These are phyloP conservation scores for Leucoma salicis DNA, from an alignment of 2,888 invertebrate genomes.

Conservation along the genomic window DNA sequence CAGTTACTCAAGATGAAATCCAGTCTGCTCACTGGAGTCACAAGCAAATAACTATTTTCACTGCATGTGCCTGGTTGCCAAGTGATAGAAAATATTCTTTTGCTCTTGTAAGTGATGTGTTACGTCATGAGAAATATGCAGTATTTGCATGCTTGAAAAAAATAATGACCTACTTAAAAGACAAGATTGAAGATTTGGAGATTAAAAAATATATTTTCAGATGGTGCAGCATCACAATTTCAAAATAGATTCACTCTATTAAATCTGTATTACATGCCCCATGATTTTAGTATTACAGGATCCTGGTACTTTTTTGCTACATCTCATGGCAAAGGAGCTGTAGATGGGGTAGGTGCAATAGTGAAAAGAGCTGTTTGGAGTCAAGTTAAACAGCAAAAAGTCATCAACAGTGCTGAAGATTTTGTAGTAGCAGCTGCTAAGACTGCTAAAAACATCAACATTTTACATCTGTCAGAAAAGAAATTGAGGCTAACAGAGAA, in stretches of 20 bases:
- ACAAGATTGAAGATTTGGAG: too few species aligned
- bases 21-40: conserved; percentile 16
- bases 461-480: conserved; percentile 3
- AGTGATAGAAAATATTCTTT: too few species aligned
- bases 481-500: background rate
- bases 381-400: conserved; percentile 2
- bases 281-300: background rate
- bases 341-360: conserved; percentile 1
- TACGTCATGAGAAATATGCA: too few species aligned
- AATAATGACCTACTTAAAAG: too few species aligned
- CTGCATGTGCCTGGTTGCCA: too few species aligned
- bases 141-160: too few species aligned
- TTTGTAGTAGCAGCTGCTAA: background rate
- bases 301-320: background rate
- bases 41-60: conserved; percentile 1
- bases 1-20: conserved; percentile 12
- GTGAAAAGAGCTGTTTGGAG: conserved; percentile 5
- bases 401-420: conserved; percentile 3
- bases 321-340: conserved; percentile 5
- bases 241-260: background rate
- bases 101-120: too few species aligned
- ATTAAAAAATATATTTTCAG: background rate
- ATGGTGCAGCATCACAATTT: background rate
- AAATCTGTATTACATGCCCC: background rate
- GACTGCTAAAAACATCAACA: conserved; percentile 1